These are phyloP conservation scores for Melanchra persicariae DNA, from an alignment of 2,888 invertebrate genomes.

Conservation along the genomic window DNA sequence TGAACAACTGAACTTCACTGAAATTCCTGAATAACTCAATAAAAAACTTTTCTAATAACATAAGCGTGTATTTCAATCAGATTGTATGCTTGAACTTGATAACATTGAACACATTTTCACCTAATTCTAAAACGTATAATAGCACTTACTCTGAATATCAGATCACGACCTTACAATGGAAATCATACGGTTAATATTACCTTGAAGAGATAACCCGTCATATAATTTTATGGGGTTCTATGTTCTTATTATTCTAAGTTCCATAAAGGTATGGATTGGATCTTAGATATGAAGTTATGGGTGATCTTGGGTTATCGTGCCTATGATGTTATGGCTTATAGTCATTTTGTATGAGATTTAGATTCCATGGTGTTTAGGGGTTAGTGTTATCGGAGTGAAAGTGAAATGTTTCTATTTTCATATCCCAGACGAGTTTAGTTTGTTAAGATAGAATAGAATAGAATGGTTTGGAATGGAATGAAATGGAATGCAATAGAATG, in stretches of 20 bases:
- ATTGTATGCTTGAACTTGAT: constrained; percentile 47
- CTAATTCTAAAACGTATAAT: constrained; percentile 50
- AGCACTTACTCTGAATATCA: constrained; percentile 44
- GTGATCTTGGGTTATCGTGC: constrained; percentile 43
- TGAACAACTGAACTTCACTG: neutral
- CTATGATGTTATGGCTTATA: constrained; percentile 28
- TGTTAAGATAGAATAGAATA: neutral
- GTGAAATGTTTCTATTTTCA: neutral
- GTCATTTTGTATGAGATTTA: constrained; percentile 10
- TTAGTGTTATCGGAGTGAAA: neutral
- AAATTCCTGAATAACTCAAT: constrained; percentile 20
- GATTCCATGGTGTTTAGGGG: neutral
- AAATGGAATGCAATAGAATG: too few relatives aligned
- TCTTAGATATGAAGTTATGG: constrained; percentile 47
- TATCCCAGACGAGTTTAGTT: neutral
- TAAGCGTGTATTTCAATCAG: constrained; percentile 55
- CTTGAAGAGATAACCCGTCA: constrained; percentile 52
- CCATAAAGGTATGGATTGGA: constrained; percentile 64
- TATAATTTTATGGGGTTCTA: constrained; percentile 70
- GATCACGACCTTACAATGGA: constrained; percentile 60
- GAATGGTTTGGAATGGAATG: too few relatives aligned
- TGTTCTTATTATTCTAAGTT: constrained; percentile 68
- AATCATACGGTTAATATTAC: constrained; percentile 62
- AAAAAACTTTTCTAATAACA: constrained; percentile 50
- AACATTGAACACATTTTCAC: constrained; percentile 54